These are phyloP conservation scores for Gambusia yucatana DNA, from an alignment of 2,797 vertebrate genomes.

Conservation along the genomic window DNA sequence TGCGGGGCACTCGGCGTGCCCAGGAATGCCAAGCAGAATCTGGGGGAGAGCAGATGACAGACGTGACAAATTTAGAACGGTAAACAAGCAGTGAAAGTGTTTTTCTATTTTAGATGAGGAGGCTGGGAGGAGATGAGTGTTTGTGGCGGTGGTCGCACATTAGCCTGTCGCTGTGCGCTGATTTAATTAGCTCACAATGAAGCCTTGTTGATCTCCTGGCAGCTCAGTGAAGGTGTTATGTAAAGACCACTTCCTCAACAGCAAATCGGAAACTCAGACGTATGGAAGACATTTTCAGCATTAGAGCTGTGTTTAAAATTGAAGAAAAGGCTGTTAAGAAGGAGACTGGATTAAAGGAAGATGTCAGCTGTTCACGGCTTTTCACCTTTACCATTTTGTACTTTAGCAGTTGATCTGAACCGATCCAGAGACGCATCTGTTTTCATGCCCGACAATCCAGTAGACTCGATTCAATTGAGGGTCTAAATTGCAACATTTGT, in stretches of 20 bases:
- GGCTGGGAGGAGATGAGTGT: constrained; percentile 19
- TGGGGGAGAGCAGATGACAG: constrained; percentile 9
- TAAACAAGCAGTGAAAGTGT: constrained; percentile 1
- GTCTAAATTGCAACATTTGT: not conserved
- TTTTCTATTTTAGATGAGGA: constrained; percentile 1
- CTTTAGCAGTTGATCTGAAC: not conserved
- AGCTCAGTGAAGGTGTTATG: constrained; percentile 24
- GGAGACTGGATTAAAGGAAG: not conserved
- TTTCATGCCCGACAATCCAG: not conserved
- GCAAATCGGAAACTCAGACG: not conserved
- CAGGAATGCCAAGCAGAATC: constrained; percentile 23
- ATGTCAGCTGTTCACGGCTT: not conserved
- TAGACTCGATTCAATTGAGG: not conserved
- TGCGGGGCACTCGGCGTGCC: constrained; percentile 24
- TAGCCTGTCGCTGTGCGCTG: constrained; percentile 29
- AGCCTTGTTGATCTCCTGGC: constrained; percentile 47
- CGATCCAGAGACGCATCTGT: not conserved
- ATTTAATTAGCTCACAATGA: constrained; percentile 53
- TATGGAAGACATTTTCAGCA: not conserved
- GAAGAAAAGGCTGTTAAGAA: not conserved
- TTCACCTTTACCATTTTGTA: not conserved
- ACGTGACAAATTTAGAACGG: constrained; percentile 9
- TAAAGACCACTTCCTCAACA: constrained; percentile 2
- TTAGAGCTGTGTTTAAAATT: not conserved
- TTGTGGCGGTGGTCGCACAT: constrained; percentile 29